These are phyloP conservation scores for Tenthredo notha DNA, from an alignment of 2,888 invertebrate species.

Conservation along the genomic window DNA sequence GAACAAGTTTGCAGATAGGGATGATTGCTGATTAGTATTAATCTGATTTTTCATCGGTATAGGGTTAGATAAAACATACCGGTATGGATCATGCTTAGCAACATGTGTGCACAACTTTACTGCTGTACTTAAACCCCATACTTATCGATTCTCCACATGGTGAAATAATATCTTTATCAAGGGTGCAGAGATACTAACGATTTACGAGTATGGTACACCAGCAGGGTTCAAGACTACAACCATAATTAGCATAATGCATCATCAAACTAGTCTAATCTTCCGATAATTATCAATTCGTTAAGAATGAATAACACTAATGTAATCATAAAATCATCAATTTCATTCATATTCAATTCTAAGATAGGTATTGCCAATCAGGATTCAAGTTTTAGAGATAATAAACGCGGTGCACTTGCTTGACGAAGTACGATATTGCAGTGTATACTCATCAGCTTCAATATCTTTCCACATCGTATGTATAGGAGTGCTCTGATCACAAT, in stretches of 20 bases:
- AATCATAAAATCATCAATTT: background rate
- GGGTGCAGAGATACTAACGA: constrained; percentile 14
- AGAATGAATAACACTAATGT: background rate
- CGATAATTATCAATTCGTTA: background rate
- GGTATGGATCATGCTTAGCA: constrained; percentile 12
- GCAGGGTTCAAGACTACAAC: background rate
- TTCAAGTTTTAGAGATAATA: background rate
- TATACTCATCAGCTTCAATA: background rate
- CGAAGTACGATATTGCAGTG: constrained; percentile 21
- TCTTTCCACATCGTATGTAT: background rate
- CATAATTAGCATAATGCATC: background rate
- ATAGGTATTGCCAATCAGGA: background rate
- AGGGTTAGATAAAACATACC: background rate
- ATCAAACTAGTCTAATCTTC: background rate
- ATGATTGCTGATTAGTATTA: constrained; percentile 44
- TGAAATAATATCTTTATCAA: constrained; percentile 20
- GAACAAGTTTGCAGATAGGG: constrained; percentile 22
- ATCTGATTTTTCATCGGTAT: constrained; percentile 29
- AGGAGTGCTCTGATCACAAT: constrained; percentile 40
- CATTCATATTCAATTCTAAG: background rate
- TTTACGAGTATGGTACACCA: background rate
- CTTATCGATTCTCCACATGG: constrained; percentile 43
- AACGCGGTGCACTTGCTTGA: background rate
- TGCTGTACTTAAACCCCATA: constrained; percentile 6
- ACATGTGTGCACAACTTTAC: constrained; percentile 43